Evolutionary conservation across 2,888 invertebrate genomes (phyloP).

Genomic region (Strigamia transsilvanica): DNA sequence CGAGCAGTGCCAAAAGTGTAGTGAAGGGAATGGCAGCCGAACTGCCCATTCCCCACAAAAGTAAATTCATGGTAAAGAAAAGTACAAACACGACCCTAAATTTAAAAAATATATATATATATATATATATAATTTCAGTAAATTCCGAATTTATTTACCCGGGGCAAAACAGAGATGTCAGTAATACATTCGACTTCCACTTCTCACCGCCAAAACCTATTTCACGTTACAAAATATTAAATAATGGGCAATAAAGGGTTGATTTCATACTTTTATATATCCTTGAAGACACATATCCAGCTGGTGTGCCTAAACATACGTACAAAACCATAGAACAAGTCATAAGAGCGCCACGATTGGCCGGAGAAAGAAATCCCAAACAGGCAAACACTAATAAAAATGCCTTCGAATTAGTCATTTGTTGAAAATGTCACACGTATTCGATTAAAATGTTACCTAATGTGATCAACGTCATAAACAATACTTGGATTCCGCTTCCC

Average conservation of each 20-base stretch:
- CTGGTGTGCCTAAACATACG: constrained; percentile 95
- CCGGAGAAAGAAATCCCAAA: constrained; percentile 96
- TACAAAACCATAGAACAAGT: constrained; percentile 96
- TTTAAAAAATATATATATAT: constrained; percentile 56
- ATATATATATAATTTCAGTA: too few relatives aligned
- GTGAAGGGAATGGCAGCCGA: constrained; percentile 98
- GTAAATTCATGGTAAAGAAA: constrained; percentile 96
- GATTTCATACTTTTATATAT: constrained; percentile 84
- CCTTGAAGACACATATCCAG: constrained; percentile 95
- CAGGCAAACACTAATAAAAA: constrained; percentile 89
- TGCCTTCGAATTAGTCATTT: not conserved
- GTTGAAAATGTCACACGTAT: too few relatives aligned
- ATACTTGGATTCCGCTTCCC: constrained; percentile 96
- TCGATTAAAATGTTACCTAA: constrained; percentile 74
- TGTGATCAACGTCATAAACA: constrained; percentile 95
- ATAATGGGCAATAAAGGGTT: constrained; percentile 52
- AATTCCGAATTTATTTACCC: constrained; percentile 73
- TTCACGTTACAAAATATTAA: constrained; percentile 56
- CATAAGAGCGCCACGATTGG: constrained; percentile 98
- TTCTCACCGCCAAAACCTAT: constrained; percentile 89
- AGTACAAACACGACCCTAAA: constrained; percentile 91
- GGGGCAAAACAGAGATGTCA: constrained; percentile 95
- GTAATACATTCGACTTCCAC: constrained; percentile 97
- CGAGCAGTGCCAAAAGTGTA: constrained; percentile 89
- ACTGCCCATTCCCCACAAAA: constrained; percentile 94